Conservation (phyloP, 2,113 vertebrate species). For the Gavia stellata region DNA sequence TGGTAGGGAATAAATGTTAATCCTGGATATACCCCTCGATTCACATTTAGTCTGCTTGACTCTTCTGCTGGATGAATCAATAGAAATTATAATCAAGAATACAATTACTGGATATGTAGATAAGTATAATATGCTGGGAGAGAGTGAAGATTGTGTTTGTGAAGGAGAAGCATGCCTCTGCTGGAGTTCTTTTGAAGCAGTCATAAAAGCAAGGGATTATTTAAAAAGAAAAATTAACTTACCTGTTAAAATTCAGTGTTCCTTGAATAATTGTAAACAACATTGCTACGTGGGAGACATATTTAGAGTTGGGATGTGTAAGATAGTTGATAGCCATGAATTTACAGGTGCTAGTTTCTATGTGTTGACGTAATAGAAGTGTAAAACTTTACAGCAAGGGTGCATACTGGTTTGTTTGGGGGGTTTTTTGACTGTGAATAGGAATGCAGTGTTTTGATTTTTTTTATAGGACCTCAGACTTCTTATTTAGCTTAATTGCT, state of each 20-base stretch:
- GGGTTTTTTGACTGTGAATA: neutral
- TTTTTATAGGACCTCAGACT: neutral
- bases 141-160: neutral
- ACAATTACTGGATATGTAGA: neutral
- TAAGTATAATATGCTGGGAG: neutral
- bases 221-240: neutral
- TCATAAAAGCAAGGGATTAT: neutral
- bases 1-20: neutral
- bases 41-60: neutral
- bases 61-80: neutral
- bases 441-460: neutral
- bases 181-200: neutral
- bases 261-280: neutral
- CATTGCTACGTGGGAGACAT: fast-evolving
- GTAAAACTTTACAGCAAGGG: neutral
- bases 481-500: neutral
- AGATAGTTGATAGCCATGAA: neutral
- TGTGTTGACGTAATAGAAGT: neutral
- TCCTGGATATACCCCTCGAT: neutral
- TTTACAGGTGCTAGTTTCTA: neutral
- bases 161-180: neutral
- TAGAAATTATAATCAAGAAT: neutral
- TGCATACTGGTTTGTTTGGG: neutral
- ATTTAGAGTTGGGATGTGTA: neutral
- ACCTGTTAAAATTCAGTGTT: neutral